phyloP scores from a whole-genome alignment of 2,888 invertebrate genomes.

The Harmothoe impar region DNA sequence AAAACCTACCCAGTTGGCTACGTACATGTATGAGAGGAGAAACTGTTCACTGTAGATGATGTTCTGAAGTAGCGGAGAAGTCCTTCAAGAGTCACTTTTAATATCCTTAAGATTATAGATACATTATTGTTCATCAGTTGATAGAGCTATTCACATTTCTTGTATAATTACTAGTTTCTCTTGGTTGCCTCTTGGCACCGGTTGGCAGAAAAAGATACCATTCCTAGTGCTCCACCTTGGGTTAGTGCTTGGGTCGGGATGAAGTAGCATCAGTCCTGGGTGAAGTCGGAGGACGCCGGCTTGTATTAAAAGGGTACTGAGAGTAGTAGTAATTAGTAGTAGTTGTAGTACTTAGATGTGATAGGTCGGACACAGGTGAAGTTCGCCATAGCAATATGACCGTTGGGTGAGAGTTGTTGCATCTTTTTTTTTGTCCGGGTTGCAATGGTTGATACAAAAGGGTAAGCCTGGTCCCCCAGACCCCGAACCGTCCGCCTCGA shows the following conservation, averaged over 20 bases:
- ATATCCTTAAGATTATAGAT: not conserved
- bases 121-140: not conserved
- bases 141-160: not conserved
- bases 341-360: not conserved
- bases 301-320: constrained; percentile 22
- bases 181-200: not conserved
- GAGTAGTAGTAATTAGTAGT: constrained; percentile 11
- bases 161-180: not conserved
- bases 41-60: constrained; percentile 4
- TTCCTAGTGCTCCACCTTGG: not conserved
- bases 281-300: not conserved
- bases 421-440: not conserved
- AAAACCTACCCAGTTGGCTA: constrained; percentile 40
- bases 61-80: not conserved
- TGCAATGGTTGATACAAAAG: constrained; percentile 50
- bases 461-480: not conserved
- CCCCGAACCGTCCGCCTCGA: constrained; percentile 2
- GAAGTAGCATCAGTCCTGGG: not conserved
- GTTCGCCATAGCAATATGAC: constrained; percentile 43
- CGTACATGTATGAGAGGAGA: constrained; percentile 46
- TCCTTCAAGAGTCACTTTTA: constrained; percentile 16
- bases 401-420: constrained; percentile 21
- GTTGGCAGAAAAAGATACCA: constrained; percentile 12
- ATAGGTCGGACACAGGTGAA: not conserved
- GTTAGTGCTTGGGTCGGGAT: not conserved